A percentile compares a stretch with the other conserved stretches of the same genome.
These are phyloP conservation scores for Delichon dasypus DNA, from an alignment of 2,797 vertebrate genomes.

Conservation along the genomic window DNA sequence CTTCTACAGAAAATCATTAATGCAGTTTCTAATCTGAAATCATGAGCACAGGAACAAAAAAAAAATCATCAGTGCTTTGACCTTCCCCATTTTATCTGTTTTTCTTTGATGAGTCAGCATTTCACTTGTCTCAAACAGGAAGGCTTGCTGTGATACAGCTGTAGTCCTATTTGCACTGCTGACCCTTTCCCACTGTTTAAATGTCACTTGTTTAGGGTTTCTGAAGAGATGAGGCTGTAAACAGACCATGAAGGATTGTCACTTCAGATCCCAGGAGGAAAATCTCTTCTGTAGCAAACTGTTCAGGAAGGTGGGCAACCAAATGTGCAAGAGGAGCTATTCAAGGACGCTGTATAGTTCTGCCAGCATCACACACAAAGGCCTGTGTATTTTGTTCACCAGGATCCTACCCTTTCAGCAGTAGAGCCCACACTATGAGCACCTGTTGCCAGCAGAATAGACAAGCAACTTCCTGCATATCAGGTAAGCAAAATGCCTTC, in stretches of 20 bases:
- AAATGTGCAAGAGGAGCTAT: neutral
- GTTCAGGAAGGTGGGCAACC: neutral
- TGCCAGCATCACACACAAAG: neutral
- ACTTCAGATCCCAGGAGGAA: neutral
- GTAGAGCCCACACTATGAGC: neutral
- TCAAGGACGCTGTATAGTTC: neutral
- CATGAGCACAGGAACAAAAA: neutral
- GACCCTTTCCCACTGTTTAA: conserved; percentile 9
- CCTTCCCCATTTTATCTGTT: neutral
- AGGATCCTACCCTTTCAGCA: neutral
- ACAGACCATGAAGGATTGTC: neutral
- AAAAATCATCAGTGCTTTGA: neutral
- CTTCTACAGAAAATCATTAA: neutral
- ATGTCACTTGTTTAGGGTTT: conserved; percentile 26
- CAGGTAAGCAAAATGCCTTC: neutral
- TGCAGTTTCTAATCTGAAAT: neutral
- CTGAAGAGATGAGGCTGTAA: neutral
- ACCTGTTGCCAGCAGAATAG: neutral
- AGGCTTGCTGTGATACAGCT: neutral
- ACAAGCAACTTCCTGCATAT: neutral
- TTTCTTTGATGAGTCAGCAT: neutral
- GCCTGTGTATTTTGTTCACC: neutral
- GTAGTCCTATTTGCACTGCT: neutral
- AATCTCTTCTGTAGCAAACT: neutral
- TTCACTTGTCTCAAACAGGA: neutral